Conservation (phyloP, 2,113 vertebrate species). For the Myiopsitta monachus region DNA sequence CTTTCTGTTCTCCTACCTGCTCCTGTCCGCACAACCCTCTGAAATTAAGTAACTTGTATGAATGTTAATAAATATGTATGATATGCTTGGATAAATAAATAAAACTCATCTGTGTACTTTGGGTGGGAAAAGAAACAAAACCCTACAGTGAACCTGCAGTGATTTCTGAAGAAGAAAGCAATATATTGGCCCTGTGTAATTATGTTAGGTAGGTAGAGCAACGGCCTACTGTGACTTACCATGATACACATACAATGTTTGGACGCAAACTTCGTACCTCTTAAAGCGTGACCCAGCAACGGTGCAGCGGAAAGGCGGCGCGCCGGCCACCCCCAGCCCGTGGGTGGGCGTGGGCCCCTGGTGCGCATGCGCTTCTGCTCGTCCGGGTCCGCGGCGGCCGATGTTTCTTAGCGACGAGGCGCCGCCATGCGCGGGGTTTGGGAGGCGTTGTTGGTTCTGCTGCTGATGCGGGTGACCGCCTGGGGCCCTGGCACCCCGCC, state of each 20-base stretch:
- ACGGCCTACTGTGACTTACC: background rate
- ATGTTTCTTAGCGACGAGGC: accelerated
- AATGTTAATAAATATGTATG: background rate
- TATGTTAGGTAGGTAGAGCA: background rate
- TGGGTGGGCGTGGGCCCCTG: background rate
- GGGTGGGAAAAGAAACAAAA: background rate
- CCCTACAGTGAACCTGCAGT: background rate
- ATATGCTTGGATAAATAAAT: background rate
- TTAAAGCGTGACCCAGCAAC: background rate
- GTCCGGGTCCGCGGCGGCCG: no score
- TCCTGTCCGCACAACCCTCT: background rate
- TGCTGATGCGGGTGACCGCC: background rate
- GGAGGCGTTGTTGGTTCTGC: accelerated
- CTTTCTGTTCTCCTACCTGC: background rate
- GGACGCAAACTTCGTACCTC: background rate
- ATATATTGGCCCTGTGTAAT: background rate
- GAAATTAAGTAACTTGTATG: background rate
- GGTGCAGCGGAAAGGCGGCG: no score
- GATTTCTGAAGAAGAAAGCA: background rate
- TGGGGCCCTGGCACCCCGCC: background rate
- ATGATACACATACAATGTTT: no score
- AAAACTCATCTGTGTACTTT: background rate
- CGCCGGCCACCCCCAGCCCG: background rate
- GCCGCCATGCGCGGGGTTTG: accelerated
- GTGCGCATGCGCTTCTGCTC: background rate